Conservation (phyloP, 2,797 vertebrate genomes). For the Lacerta viridis region DNA sequence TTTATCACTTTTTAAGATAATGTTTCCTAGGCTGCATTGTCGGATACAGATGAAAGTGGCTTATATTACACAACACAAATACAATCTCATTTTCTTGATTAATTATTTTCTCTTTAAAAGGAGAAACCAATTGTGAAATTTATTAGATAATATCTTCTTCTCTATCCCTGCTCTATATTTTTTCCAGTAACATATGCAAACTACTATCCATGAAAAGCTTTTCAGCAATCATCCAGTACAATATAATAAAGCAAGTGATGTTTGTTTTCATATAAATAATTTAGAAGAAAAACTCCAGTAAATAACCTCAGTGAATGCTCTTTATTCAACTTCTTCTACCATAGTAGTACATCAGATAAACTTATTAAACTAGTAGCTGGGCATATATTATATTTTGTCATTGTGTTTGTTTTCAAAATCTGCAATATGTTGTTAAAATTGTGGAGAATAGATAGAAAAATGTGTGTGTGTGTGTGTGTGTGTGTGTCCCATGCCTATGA, state of each 20-base stretch:
- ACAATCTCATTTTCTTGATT: slow-evolving; percentile 20
- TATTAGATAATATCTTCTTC: slow-evolving; percentile 36
- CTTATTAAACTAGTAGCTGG: slow-evolving; percentile 15
- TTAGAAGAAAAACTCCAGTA: neutral
- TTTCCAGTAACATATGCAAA: neutral
- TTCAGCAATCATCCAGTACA: neutral
- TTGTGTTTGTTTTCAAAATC: slow-evolving; percentile 12
- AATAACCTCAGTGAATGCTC: neutral
- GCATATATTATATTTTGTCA: neutral
- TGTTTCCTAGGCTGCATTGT: neutral
- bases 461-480: too few species aligned
- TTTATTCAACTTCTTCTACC: slow-evolving; percentile 6
- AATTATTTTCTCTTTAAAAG: slow-evolving; percentile 41
- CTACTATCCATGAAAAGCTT: neutral
- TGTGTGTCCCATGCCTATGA: neutral
- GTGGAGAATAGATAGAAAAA: neutral
- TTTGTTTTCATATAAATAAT: slow-evolving; percentile 11
- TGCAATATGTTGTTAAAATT: neutral
- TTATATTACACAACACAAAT: slow-evolving; percentile 26
- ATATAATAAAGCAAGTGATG: neutral
- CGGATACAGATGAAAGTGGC: slow-evolving; percentile 22
- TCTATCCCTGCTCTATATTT: slow-evolving; percentile 5
- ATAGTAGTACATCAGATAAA: neutral
- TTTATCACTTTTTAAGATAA: neutral
- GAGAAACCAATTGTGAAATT: slow-evolving; percentile 13